Evolutionary conservation across 1,140 invertebrate species (phyloP), one percentile per base, ranked within the genome.

Genomic region (Halesus radiatus): DNA sequence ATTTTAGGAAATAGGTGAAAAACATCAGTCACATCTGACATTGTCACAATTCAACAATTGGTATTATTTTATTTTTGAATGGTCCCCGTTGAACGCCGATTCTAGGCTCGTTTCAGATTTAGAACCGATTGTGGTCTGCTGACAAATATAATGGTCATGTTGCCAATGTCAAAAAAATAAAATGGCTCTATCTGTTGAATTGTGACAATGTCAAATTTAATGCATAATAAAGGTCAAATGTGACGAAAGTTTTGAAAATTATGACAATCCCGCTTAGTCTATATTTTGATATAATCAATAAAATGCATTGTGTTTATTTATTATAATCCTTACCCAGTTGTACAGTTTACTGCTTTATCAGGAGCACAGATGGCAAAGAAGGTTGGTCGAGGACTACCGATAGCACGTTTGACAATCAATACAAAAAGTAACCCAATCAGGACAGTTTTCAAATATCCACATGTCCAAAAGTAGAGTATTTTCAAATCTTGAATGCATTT

Each of bases 271-370:
- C 58, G 1, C n/a, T n/a, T 8, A 60, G 15, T 1, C 13, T 13
- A 15, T 60, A 60, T 23, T 60, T 20, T 22, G 7, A 60, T 6
- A 23, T 23, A 26, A 60, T 18, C 20, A 60, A 60, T 8, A 18
- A 20, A 60, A 6, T 26, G 6, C 1, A 6, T 3, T 8, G 18
- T 16, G n/a, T 6, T 54, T 54, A 6, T 54, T 2, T 3, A 3
- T 7, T 6, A 56, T 6, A 29, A 16, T 3, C 8, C 32, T 13
- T 72, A 72, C 68, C 68, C 68, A 20, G 37, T 20, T 22, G 45
- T 53, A 50, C 68, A 72, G 13, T 52, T 52, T 13, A 72, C 26
- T 23, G 68, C 68, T 52, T 72, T 72, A 72, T 72, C 68, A 22
- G 68, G 68, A 50, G 16, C 45, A 7, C 68, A 72, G 18, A 72